A percentile compares a stretch with the other conserved stretches of the same genome.
phyloP scores from a whole-genome alignment of 2,888 invertebrate species.

The Pandemis heparana region DNA sequence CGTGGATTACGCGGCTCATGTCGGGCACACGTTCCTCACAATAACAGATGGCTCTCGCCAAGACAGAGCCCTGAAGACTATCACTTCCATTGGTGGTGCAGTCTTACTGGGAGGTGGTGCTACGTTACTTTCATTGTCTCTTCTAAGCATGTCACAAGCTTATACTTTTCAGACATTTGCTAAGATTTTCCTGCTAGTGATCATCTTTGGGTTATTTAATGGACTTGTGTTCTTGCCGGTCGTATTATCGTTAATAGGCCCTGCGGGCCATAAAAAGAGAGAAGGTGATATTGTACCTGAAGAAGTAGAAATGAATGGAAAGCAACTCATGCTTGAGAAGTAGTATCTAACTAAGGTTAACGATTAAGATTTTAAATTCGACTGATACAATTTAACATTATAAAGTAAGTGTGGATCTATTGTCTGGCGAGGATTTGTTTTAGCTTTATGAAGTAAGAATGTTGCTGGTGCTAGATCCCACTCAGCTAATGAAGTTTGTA shows the following conservation, averaged over 20 bases:
- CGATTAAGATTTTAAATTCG: background rate
- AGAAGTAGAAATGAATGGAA: slow-evolving; percentile 70
- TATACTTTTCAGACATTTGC: slow-evolving; percentile 92
- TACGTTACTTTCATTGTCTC: slow-evolving; percentile 89
- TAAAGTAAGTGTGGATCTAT: background rate
- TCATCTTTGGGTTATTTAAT: slow-evolving; percentile 91
- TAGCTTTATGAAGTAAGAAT: background rate
- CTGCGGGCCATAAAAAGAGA: slow-evolving; percentile 77
- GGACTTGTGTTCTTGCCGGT: slow-evolving; percentile 92
- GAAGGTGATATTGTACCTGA: slow-evolving; percentile 58
- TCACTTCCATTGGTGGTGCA: slow-evolving; percentile 91
- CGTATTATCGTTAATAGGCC: slow-evolving; percentile 90
- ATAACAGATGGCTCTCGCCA: slow-evolving; percentile 80
- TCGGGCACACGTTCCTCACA: slow-evolving; percentile 92
- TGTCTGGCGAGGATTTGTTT: background rate
- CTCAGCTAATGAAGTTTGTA: background rate
- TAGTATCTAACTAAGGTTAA: background rate
- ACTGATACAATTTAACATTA: slow-evolving; percentile 14
- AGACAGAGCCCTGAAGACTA: slow-evolving; percentile 87
- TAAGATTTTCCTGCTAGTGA: slow-evolving; percentile 91
- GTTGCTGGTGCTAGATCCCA: background rate
- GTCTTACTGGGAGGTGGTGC: slow-evolving; percentile 92
- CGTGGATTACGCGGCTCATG: slow-evolving; percentile 93
- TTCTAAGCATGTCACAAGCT: slow-evolving; percentile 89
- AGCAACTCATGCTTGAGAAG: slow-evolving; percentile 48